These are phyloP conservation scores for Pseudococcus jackbeardsleyi DNA, from an alignment of 2,888 invertebrate species.

Conservation along the genomic window DNA sequence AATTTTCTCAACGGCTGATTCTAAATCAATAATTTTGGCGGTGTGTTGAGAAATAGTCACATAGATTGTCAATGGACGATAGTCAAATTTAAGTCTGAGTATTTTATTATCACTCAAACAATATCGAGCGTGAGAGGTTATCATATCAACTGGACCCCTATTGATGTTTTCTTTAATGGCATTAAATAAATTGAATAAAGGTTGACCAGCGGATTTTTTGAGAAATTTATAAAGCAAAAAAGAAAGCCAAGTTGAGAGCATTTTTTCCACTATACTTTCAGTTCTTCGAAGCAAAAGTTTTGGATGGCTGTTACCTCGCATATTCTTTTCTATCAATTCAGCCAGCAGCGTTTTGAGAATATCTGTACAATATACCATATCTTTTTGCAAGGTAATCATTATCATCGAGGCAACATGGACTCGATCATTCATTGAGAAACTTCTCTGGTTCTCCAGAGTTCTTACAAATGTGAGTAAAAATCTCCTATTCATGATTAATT, in stretches of 20 bases:
- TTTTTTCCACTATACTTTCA: conserved; percentile 99
- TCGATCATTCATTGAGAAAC: conserved; percentile 92
- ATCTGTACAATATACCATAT: conserved; percentile 99
- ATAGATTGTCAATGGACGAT: conserved; percentile 90
- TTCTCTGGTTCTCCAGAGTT: conserved; percentile 95
- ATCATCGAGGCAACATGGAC: conserved; percentile 99
- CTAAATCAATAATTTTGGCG: conserved; percentile 86
- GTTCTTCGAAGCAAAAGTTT: conserved; percentile 91
- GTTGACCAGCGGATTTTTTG: conserved; percentile 98
- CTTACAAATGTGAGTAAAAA: conserved; percentile 96
- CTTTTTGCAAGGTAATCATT: conserved; percentile 98
- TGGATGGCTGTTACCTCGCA: conserved; percentile 97
- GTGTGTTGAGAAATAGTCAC: conserved; percentile 95
- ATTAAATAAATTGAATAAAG: conserved; percentile 96
- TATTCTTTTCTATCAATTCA: conserved; percentile 97
- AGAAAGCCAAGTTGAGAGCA: conserved; percentile 99
- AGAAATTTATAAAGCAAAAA: conserved; percentile 98
- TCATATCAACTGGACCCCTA: conserved; percentile 98
- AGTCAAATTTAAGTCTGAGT: conserved; percentile 97
- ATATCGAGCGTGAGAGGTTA: conserved; percentile 97
- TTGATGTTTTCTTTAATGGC: conserved; percentile 98
- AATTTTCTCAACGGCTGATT: conserved; percentile 91
- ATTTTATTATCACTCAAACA: conserved; percentile 99
- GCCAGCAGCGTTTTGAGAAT: conserved; percentile 96
- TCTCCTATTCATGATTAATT: conserved; percentile 97